These are phyloP conservation scores for Thermophis baileyi DNA, from an alignment of 2,113 vertebrate genomes.

Conservation along the genomic window DNA sequence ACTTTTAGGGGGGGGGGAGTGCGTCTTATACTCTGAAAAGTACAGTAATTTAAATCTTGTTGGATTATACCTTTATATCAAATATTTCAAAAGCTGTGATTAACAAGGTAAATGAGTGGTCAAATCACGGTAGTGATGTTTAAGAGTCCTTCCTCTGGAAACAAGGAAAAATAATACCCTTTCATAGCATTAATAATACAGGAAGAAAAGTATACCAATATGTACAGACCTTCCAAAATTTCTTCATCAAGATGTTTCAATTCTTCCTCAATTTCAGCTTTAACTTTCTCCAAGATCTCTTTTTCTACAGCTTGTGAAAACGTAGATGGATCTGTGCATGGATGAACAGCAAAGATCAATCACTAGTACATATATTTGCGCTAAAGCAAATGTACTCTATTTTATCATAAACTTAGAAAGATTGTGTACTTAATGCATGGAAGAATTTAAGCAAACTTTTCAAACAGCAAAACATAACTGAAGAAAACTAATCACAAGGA, in stretches of 20 bases:
- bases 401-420: neutral
- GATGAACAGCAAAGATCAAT: accelerated
- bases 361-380: neutral
- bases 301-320: conserved; percentile 59
- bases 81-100: neutral
- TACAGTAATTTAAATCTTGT: neutral
- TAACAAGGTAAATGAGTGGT: neutral
- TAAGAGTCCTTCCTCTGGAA: neutral
- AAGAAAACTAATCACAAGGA: neutral
- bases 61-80: neutral
- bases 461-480: neutral
- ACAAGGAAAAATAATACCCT: neutral
- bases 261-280: conserved; percentile 82
- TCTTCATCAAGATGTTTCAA: conserved; percentile 84
- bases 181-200: neutral
- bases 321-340: conserved; percentile 53
- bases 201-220: neutral
- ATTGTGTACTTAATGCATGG: neutral
- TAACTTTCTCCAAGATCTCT: conserved; percentile 75
- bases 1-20: no score
- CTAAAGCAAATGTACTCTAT: neutral
- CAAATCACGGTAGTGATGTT: neutral
- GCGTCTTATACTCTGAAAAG: no score
- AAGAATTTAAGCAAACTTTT: neutral
- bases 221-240: conserved; percentile 80